Base-by-base conservation (phyloP, 1,140 invertebrate species). In the Lordiphosa clarofinis region DNA sequence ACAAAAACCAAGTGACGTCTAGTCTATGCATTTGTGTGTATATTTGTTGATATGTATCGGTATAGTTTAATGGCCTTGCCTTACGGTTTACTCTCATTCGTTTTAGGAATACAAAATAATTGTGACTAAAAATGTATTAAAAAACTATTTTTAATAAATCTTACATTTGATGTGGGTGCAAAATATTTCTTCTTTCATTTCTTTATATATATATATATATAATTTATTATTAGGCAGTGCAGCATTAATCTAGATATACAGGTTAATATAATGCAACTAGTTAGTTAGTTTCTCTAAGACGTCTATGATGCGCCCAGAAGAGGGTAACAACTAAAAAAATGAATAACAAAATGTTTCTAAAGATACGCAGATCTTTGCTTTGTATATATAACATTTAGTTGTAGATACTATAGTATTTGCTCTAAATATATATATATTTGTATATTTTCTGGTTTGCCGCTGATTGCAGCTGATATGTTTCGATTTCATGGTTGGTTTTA, bases 401-500 rank as follows among this genome's bases (percentile, higher is more conserved):
- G 35, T 67, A 52, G 60, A 48, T 65, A 57, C 50, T 65, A 48
- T 50, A 4, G 12, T 40, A n/a, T 57, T 42, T 11, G 36, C n/a
- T 60, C 47, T 62, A 40, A 55, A 64, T 64, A 43, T 63, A 38
- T 60, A 52, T 42, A 59, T 66, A 21, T 69, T 8, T 19, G 11
- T 73, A 28, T 70, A 47, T 61, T 53, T 68, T 28, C 44, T 67
- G 59, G 39, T 81, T 65, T 65, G 58, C 65, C 21, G 54, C 42
- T 49, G 19, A 31, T 42, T 60, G 69, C 68, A 40, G 74, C 63
- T 88, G 87, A 88, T 88, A 88, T 88, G 87, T 88, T 79, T 88
- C 68, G 79, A 74, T 84, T 86, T 24, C 24, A 24, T 24, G 24
- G 24, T 24, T 24, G 24, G 24, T 24, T 24, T 24, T 24, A 4